Base-by-base conservation (phyloP, 2,888 invertebrate genomes). In the Malthinus seriepunctatus region DNA sequence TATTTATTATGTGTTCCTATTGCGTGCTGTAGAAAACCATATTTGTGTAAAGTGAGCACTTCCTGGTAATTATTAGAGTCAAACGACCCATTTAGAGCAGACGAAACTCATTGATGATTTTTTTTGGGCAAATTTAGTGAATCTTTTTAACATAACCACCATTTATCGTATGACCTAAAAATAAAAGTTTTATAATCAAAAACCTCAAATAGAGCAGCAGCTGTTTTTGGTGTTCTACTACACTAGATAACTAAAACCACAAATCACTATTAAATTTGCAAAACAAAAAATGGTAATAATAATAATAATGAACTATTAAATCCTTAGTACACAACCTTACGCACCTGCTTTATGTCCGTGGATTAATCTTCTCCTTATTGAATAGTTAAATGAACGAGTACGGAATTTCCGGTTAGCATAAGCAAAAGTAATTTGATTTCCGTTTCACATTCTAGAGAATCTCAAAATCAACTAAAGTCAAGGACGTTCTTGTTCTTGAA, bases 381-480 rank as follows among this genome's bases (percentile, higher is more conserved):
- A 53, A 60, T 52, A 33, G 51, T 55, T 56, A 51, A 62, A 59
- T 56, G 48, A 32, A 59, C 52, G 59, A 55, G 55, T 56, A 47
- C 56, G 63, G 63, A 45, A 63, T 63, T 63, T 63, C 63, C 63
- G 63, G 56, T 46, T 44, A 56, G 23, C 34, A 38, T 44, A 59
- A 52, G 55, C 62, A 49, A 53, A 55, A 60, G 50, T 53, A 56
- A 61, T 48, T 53, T 56, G 60, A 63, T 63, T 63, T 63, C 63
- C 63, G 63, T 55, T 61, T 54, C 54, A 42, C 63, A 63, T 63
- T 57, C 63, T 53, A 33, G 32, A 55, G 57, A 57, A 15, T 42
- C 39, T 42, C 23, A 23, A 5, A 23, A 56, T 56, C 60, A 54
- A 53, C 52, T 51, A 55, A 51, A 47, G 57, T 50, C 63, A 63